These are phyloP conservation scores for Apodemus speciosus DNA, from an alignment of 2,113 vertebrate genomes.

Conservation along the genomic window DNA sequence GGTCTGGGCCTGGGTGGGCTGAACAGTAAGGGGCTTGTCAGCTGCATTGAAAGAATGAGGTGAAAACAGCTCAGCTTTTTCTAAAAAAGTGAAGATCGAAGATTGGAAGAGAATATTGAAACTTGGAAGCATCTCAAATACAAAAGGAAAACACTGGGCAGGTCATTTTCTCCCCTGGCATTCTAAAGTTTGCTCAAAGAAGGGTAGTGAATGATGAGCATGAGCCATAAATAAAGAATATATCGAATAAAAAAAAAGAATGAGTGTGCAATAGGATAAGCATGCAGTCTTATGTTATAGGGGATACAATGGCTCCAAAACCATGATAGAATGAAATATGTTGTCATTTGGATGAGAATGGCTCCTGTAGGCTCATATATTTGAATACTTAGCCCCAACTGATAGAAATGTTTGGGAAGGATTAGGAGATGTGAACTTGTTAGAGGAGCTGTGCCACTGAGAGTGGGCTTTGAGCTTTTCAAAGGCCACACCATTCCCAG, in stretches of 20 bases:
- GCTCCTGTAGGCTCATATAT: neutral
- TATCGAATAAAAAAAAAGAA: no score
- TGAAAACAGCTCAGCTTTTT: neutral
- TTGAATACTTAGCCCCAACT: neutral
- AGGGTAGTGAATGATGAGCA: neutral
- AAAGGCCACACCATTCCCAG: neutral
- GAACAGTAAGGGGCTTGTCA: neutral
- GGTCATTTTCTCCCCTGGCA: neutral
- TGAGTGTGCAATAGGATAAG: neutral
- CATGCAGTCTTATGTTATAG: neutral
- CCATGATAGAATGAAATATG: neutral
- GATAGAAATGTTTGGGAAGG: neutral
- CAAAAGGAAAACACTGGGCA: neutral
- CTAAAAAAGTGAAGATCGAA: neutral
- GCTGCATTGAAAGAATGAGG: neutral
- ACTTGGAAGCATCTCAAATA: neutral
- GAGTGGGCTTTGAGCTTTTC: neutral
- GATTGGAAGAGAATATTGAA: neutral
- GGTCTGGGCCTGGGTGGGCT: neutral
- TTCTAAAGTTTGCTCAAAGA: slow-evolving; percentile 8
- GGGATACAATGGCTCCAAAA: neutral
- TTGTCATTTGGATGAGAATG: neutral
- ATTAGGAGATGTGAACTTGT: neutral
- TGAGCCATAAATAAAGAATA: no score
- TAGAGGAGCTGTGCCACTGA: neutral